phyloP scores from a whole-genome alignment of 2,888 invertebrate genomes.

The Platerodrilus igneus region DNA sequence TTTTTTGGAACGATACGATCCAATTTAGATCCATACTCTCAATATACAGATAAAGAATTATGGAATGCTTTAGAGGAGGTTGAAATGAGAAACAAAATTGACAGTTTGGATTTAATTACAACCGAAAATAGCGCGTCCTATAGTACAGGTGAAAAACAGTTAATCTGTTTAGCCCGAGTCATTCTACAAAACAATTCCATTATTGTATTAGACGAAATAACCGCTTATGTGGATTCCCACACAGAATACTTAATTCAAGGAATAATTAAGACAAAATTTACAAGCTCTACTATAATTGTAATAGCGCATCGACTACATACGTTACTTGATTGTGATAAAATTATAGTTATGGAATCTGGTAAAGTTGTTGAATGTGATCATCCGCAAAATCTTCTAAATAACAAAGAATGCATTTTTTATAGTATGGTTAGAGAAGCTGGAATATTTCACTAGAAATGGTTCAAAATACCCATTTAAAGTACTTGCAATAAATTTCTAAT shows the following conservation, averaged over 20 bases:
- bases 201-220: slow-evolving; percentile 59
- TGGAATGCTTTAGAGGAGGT: slow-evolving; percentile 81
- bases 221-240: slow-evolving; percentile 71
- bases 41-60: slow-evolving; percentile 67
- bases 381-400: slow-evolving; percentile 61
- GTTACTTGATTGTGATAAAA: slow-evolving; percentile 76
- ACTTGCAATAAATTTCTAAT: no score
- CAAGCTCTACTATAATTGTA: slow-evolving; percentile 70
- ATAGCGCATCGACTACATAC: slow-evolving; percentile 78
- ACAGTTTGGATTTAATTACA: slow-evolving; percentile 61
- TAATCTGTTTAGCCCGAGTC: slow-evolving; percentile 63
- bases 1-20: slow-evolving; percentile 77
- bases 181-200: slow-evolving; percentile 45
- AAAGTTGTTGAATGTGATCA: slow-evolving; percentile 68
- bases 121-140: slow-evolving; percentile 56
- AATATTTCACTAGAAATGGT: slow-evolving; percentile 50
- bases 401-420: slow-evolving; percentile 58
- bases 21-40: slow-evolving; percentile 82
- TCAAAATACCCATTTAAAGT: no score
- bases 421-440: slow-evolving; percentile 66
- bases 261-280: slow-evolving; percentile 67
- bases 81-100: slow-evolving; percentile 63
- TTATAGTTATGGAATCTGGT: slow-evolving; percentile 75
- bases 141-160: slow-evolving; percentile 54
- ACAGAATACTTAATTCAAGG: slow-evolving; percentile 72